Evolutionary conservation across 2,797 vertebrate species (phyloP).

Genomic region (Clarias fuscus): DNA sequence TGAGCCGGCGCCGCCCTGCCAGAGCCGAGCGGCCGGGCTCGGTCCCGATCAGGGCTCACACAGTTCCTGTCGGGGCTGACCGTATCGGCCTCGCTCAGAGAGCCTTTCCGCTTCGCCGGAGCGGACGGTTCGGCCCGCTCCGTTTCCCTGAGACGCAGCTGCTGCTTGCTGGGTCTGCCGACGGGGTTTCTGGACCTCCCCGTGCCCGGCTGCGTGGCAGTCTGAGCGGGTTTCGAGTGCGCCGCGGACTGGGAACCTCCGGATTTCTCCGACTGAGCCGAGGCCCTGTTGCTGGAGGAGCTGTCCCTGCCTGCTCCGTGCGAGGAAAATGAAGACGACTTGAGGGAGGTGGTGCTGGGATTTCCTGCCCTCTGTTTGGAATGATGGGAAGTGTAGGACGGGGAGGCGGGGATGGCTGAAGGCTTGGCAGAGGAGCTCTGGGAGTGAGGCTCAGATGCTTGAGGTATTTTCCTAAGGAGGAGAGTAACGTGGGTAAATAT

Average conservation of each 20-base stretch:
- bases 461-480: constrained; percentile 87
- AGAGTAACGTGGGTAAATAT: constrained; percentile 13
- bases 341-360: constrained; percentile 69
- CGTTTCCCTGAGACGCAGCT: constrained; percentile 78
- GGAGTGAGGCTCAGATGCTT: constrained; percentile 77
- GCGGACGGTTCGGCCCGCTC: constrained; percentile 66
- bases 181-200: constrained; percentile 76
- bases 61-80: constrained; percentile 86
- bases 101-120: constrained; percentile 81
- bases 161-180: constrained; percentile 81
- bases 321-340: constrained; percentile 69
- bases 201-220: constrained; percentile 65
- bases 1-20: constrained; percentile 67
- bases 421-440: constrained; percentile 67
- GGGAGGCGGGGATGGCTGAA: constrained; percentile 67
- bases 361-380: constrained; percentile 75
- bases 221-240: constrained; percentile 69
- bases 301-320: constrained; percentile 67
- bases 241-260: constrained; percentile 73
- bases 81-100: constrained; percentile 71
- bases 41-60: constrained; percentile 74
- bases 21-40: constrained; percentile 70
- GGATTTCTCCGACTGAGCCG: constrained; percentile 76
- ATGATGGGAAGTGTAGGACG: constrained; percentile 66
- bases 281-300: constrained; percentile 62